phyloP scores from a whole-genome alignment of 2,797 vertebrate species.

The Onychomys arenicola region DNA sequence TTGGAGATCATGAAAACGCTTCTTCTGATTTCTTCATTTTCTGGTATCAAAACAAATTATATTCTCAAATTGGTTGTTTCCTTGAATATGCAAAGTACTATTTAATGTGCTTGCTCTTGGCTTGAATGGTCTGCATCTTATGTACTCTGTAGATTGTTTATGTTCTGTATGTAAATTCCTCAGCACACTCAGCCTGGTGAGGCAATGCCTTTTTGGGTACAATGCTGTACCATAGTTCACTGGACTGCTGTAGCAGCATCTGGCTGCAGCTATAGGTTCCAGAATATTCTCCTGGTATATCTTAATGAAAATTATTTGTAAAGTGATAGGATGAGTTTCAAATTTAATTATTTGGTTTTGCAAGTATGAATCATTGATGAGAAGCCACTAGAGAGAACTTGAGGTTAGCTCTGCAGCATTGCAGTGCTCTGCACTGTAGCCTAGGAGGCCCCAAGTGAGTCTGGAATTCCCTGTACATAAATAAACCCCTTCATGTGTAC shows the following conservation, averaged over 20 bases:
- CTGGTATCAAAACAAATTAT: constrained; percentile 65
- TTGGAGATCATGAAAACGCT: constrained; percentile 86
- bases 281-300: constrained; percentile 62
- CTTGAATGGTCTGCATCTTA: constrained; percentile 86
- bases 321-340: constrained; percentile 56
- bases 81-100: constrained; percentile 56
- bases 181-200: constrained; percentile 77
- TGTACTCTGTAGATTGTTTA: constrained; percentile 88
- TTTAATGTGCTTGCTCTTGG: background rate
- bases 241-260: constrained; percentile 15
- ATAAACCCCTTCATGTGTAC: constrained; percentile 56
- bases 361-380: constrained; percentile 25
- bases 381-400: background rate
- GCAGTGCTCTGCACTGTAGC: background rate
- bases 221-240: background rate
- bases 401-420: background rate
- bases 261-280: constrained; percentile 49
- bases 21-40: constrained; percentile 76
- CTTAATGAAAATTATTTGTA: constrained; percentile 59
- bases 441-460: constrained; percentile 32
- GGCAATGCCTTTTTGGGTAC: constrained; percentile 41
- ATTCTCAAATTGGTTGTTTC: constrained; percentile 70
- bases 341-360: constrained; percentile 68
- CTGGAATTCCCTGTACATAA: constrained; percentile 26
- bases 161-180: constrained; percentile 86